Percentiles rank a stretch among this genome's conserved stretches.
These are phyloP conservation scores for Megalops atlanticus DNA, from an alignment of 2,113 vertebrate species.

Conservation along the genomic window DNA sequence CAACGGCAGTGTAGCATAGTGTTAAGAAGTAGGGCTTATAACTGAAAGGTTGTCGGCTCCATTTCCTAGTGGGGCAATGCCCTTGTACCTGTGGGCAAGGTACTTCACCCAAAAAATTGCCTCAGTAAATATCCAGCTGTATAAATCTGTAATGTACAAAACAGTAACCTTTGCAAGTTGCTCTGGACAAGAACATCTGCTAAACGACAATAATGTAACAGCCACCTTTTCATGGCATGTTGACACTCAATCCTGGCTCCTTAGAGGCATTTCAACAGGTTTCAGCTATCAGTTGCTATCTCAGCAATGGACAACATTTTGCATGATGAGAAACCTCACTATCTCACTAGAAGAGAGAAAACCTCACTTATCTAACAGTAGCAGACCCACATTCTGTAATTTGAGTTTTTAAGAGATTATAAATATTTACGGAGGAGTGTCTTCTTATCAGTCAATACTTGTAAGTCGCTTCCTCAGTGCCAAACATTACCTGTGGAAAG, in stretches of 20 bases:
- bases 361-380: not conserved
- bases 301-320: not conserved
- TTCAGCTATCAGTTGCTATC: not conserved
- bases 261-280: not conserved
- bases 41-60: too few relatives aligned
- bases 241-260: not conserved
- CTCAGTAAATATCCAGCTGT: too few relatives aligned
- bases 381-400: not conserved
- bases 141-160: too few relatives aligned
- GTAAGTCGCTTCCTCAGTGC: too few relatives aligned
- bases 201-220: too few relatives aligned
- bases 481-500: slow-evolving; percentile 11
- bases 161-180: too few relatives aligned
- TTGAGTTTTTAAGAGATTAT: not conserved
- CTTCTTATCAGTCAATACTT: not conserved
- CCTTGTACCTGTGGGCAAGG: too few relatives aligned
- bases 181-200: too few relatives aligned
- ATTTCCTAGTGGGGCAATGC: too few relatives aligned
- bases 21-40: too few relatives aligned
- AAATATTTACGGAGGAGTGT: not conserved
- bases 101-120: too few relatives aligned
- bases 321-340: not conserved
- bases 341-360: not conserved
- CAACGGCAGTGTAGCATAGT: too few relatives aligned
- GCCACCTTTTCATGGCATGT: not conserved